These are phyloP conservation scores for Sander vitreus DNA, from an alignment of 2,113 vertebrate genomes.

Conservation along the genomic window DNA sequence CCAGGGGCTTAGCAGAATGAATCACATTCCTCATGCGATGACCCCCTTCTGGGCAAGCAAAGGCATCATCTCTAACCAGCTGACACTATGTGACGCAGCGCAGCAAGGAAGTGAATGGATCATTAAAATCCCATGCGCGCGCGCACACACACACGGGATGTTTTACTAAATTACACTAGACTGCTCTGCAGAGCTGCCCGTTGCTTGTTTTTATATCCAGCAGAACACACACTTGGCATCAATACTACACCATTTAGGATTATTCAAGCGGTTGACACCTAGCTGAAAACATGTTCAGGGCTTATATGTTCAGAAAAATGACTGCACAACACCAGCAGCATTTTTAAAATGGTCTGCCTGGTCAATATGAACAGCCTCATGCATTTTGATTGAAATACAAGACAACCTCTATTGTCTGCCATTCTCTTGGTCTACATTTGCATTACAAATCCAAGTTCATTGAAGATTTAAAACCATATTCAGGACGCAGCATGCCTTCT, in stretches of 20 bases:
- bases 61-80: conserved; percentile 47
- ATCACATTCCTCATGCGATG: conserved; percentile 45
- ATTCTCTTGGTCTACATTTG: conserved; percentile 34
- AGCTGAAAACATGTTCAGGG: neutral
- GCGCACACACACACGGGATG: neutral
- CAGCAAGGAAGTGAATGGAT: conserved; percentile 19
- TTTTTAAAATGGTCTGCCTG: neutral
- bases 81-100: conserved; percentile 37
- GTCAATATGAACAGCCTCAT: conserved; percentile 15
- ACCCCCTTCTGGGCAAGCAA: conserved; percentile 42
- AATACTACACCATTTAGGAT: neutral
- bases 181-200: neutral
- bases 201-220: neutral
- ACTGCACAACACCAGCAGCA: neutral
- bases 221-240: neutral
- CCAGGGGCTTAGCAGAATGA: conserved; percentile 49
- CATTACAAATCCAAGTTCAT: conserved; percentile 49
- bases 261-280: neutral
- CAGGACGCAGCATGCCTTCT: conserved; percentile 3
- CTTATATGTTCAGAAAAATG: neutral
- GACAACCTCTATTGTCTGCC: conserved; percentile 6
- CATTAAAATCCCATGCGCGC: conserved; percentile 29
- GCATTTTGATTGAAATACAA: conserved; percentile 37
- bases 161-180: conserved; percentile 14
- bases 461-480: conserved; percentile 35